Evolutionary conservation across 2,888 invertebrate genomes (phyloP).

Genomic region (Zygogramma bicolorata): DNA sequence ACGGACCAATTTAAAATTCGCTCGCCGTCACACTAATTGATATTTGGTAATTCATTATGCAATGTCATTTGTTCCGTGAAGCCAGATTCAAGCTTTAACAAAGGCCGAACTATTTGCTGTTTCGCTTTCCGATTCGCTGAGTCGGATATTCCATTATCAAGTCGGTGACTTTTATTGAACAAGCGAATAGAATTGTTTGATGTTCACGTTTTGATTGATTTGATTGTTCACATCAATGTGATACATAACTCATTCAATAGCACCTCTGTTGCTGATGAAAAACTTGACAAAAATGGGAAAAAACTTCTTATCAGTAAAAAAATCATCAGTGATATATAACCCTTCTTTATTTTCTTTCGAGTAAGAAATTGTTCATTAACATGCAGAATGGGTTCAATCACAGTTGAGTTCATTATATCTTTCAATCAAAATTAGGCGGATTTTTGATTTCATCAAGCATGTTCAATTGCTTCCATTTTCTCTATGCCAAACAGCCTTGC

Average conservation of each 20-base stretch:
- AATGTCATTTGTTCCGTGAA: conserved; percentile 59
- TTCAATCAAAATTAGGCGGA: no score
- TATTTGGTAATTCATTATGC: conserved; percentile 63
- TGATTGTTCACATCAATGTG: conserved; percentile 30
- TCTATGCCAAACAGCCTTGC: no score
- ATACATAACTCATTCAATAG: conserved; percentile 16
- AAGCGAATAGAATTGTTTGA: conserved; percentile 23
- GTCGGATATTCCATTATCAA: conserved; percentile 61
- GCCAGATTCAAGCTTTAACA: conserved; percentile 50
- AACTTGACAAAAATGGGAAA: no score
- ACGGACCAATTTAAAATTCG: conserved; percentile 61
- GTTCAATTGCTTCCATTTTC: no score
- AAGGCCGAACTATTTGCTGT: conserved; percentile 54
- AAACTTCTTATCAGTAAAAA: no score
- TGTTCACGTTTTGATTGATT: conserved; percentile 25
- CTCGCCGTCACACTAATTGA: conserved; percentile 62
- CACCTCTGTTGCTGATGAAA: background rate
- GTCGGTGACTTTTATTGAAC: conserved; percentile 55
- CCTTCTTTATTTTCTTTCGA: no score
- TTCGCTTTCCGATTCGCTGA: conserved; percentile 53
- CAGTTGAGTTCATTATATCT: no score
- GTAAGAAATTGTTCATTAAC: no score
- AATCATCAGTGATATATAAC: no score
- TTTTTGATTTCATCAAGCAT: no score
- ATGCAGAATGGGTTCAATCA: no score